Evolutionary conservation across 2,113 vertebrate species (phyloP).

Genomic region (Chlorodrepanis virens): DNA sequence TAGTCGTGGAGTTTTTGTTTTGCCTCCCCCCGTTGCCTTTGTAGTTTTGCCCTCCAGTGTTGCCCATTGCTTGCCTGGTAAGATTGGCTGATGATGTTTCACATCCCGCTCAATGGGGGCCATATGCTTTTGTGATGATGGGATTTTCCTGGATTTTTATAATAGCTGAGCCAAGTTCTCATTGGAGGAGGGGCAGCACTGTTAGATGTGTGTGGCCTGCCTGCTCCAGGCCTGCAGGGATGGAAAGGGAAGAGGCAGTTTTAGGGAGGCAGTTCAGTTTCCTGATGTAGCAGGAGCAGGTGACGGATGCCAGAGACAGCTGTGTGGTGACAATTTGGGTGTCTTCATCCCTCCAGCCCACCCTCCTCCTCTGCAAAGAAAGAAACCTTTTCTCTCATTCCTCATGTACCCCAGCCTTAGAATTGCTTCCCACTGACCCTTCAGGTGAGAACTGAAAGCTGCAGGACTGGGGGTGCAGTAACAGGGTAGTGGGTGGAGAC

Average conservation of each 20-base stretch:
- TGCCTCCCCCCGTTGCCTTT: not conserved
- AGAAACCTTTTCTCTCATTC: not conserved
- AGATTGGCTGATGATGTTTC: not conserved
- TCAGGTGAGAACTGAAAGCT: not conserved
- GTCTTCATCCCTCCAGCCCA: not conserved
- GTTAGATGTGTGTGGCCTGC: not conserved
- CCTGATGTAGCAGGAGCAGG: fast-evolving
- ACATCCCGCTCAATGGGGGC: not conserved
- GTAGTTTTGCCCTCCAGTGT: not conserved
- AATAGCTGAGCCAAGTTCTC: not conserved
- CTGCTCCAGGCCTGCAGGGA: not conserved
- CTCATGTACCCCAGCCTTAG: not conserved
- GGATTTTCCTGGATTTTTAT: not conserved
- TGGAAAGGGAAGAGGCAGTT: not conserved
- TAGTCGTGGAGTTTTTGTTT: not conserved
- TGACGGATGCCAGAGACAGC: not conserved
- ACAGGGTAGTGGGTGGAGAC: no score
- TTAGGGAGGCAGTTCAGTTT: not conserved
- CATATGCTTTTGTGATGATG: not conserved
- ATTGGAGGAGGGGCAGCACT: not conserved
- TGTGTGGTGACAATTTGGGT: not conserved
- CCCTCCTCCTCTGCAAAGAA: not conserved
- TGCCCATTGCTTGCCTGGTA: not conserved
- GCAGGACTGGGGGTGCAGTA: fast-evolving
- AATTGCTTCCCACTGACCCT: not conserved